Conservation (phyloP, 2,113 vertebrate genomes). For the Scartelaos histophorus region DNA sequence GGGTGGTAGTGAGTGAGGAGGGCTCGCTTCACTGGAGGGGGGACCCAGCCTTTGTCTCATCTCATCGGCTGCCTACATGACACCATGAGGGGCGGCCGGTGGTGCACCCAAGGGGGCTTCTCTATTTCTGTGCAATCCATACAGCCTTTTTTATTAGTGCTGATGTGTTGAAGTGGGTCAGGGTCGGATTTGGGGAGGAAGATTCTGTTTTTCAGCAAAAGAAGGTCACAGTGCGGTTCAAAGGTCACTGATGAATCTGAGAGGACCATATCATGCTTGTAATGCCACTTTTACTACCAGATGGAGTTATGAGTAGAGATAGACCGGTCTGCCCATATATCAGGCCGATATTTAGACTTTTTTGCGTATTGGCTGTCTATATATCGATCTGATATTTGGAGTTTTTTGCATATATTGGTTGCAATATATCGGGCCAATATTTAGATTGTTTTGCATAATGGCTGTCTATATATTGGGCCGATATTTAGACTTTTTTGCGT, state of each 20-base stretch:
- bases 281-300: not conserved
- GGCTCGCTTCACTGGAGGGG: slow-evolving; percentile 52
- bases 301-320: not conserved
- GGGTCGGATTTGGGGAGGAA: not conserved
- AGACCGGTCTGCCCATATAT: no score
- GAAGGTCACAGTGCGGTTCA: not conserved
- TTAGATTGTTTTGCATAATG: no score
- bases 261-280: not conserved
- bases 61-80: slow-evolving; percentile 33
- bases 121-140: not conserved
- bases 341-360: no score
- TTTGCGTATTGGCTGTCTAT: no score
- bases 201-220: not conserved
- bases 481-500: no score
- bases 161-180: not conserved
- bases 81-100: slow-evolving; percentile 1
- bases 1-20: slow-evolving; percentile 49
- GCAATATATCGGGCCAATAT: no score
- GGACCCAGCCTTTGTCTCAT: slow-evolving; percentile 69
- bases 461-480: no score
- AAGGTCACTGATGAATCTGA: not conserved
- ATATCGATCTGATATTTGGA: no score
- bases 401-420: no score
- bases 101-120: not conserved
- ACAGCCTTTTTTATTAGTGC: not conserved